Conservation (phyloP, 2,113 vertebrate genomes). For the Tetrax tetrax region DNA sequence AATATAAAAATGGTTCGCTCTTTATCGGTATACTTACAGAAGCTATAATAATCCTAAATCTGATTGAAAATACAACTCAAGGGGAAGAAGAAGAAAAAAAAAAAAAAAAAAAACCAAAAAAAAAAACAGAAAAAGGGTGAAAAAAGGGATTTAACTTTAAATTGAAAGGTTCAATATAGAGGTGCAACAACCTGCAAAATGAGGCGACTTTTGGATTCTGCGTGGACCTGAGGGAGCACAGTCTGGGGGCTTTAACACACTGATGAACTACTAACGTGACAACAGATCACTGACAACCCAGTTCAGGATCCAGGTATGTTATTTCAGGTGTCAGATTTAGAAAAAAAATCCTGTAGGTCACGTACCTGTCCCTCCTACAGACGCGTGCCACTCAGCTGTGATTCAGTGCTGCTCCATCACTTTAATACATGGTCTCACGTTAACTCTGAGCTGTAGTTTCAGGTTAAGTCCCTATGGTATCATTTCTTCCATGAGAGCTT, state of each 20-base stretch:
- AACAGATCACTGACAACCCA: not conserved
- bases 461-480: not conserved
- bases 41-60: not conserved
- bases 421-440: not conserved
- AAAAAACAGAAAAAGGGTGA: not conserved
- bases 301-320: not conserved
- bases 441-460: not conserved
- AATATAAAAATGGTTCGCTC: not conserved
- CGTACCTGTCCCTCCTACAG: not conserved
- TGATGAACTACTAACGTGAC: not conserved
- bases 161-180: no score
- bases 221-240: rapidly evolving
- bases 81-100: not conserved
- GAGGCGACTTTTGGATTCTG: rapidly evolving
- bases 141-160: not conserved
- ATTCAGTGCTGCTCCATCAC: not conserved
- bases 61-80: not conserved
- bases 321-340: not conserved
- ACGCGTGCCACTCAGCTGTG: not conserved
- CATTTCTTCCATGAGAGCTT: not conserved
- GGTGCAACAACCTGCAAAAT: rapidly evolving
- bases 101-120: not conserved
- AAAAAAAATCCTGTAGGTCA: not conserved
- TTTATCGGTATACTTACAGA: not conserved
- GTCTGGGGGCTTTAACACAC: not conserved